Evolutionary conservation across 2,113 vertebrate genomes (phyloP), one percentile per base, ranked within the genome.

Genomic region (Campylomormyrus tamandua): DNA sequence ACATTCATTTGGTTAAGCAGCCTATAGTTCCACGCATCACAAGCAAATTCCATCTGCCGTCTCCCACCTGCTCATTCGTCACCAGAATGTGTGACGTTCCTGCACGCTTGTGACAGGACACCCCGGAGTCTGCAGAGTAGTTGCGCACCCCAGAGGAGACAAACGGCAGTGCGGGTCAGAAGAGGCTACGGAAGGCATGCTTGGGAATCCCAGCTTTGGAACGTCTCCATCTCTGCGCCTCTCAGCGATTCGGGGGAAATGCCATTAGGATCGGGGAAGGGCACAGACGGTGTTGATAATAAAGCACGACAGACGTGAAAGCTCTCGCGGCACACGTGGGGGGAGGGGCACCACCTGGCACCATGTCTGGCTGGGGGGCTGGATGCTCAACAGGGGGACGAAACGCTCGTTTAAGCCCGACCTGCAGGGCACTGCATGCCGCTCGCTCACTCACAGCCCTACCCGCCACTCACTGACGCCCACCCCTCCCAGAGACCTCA

Each of bases 401-500:
- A 17, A 39, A 77, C 1, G 39, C 39, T 83, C 39, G 77, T 83
- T 83, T 83, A 83, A 42, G 77, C 15, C 31, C 3, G 15, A 19
- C 31, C 77, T 83, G 35, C 13, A 31, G 70, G n/a, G 31, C 13
- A 39, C 31, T 13, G 31, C 13, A 13, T 77, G 70, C 31, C 10
- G 11, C 83, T 24, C 8, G 21, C 83, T 42, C 83, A 2, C 83
- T 35, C 80, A 24, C 11, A 45, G 13, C 39, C 80, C 80, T 8
- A 2, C 56, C 21, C 7, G 53, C 19, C 53, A 1, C 19, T 56
- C 53, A 56, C 17, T 21, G 19, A 10, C 19, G 7, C 19, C 83
- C 74, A 42, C 31, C 10, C 46, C 24, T 27, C 58, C 50, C 48
- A 53, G 8, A 19, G 5, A 74, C 31, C 90, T 93, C 92, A 93